A percentile compares a stretch with the other conserved stretches of the same genome.
phyloP scores from a whole-genome alignment of 2,797 vertebrate genomes.

The Eulemur coronatus region DNA sequence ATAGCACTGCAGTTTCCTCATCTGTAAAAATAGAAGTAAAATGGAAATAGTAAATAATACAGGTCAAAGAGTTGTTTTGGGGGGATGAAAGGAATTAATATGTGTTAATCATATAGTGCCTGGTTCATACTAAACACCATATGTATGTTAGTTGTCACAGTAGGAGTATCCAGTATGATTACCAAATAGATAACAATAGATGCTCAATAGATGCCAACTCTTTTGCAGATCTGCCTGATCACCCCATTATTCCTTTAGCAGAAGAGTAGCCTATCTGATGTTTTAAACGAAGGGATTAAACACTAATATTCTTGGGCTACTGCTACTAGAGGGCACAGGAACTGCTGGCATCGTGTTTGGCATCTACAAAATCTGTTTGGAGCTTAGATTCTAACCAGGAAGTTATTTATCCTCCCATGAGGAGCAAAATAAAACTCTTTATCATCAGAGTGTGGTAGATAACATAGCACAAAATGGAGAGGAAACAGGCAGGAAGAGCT shows the following conservation, averaged over 20 bases:
- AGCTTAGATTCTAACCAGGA: not conserved
- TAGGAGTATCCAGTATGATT: not conserved
- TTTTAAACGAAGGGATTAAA: not conserved
- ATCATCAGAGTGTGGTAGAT: not conserved
- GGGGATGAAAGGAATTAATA: not conserved
- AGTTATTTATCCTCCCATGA: not conserved
- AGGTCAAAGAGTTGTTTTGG: not conserved
- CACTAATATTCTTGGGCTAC: not conserved
- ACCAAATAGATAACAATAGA: not conserved
- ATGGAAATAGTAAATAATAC: not conserved
- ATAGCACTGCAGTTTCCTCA: not conserved
- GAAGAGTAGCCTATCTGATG: not conserved
- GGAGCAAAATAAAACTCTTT: not conserved
- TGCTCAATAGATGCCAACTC: not conserved
- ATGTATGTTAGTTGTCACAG: rapidly evolving
- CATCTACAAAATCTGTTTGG: not conserved
- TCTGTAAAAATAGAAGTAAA: not conserved
- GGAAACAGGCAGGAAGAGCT: not conserved
- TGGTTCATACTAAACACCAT: not conserved
- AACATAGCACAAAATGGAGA: not conserved
- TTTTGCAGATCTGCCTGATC: not conserved
- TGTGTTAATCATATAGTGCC: not conserved
- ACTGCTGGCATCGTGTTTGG: not conserved
- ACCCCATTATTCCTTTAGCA: not conserved
- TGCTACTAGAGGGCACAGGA: not conserved